Evolutionary conservation across 64 coral and sea anemone species (phyloP).

Genomic region (Montipora foliosa): DNA sequence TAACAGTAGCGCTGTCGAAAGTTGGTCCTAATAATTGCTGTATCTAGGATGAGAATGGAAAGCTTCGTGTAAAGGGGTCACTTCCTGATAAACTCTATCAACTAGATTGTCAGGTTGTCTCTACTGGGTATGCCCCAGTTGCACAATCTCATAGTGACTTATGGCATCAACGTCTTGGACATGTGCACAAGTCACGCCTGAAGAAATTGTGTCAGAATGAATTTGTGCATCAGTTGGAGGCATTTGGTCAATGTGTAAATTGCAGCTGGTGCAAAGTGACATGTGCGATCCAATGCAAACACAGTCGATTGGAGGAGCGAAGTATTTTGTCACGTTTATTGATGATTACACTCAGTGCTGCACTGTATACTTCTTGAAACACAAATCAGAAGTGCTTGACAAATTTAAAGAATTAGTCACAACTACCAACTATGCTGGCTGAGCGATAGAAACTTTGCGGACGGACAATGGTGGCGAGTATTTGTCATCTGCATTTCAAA

Average conservation of each 20-base stretch:
- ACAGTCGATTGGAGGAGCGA: no score
- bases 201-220: neutral
- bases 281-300: conserved; percentile 11
- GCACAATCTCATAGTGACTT: no score
- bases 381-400: conserved; percentile 51
- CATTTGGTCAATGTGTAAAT: neutral
- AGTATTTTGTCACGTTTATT: conserved; percentile 49
- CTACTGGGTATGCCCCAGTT: no score
- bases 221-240: conserved; percentile 44
- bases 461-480: conserved; percentile 71
- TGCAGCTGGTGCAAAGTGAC: conserved; percentile 61
- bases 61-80: conserved; percentile 44
- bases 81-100: conserved; percentile 18
- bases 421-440: conserved; percentile 3
- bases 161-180: no score
- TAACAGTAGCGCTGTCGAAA: conserved; percentile 44
- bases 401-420: conserved; percentile 49
- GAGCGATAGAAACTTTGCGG: conserved; percentile 40
- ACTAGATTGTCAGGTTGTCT: no score
- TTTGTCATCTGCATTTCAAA: conserved; percentile 47
- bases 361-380: conserved; percentile 54
- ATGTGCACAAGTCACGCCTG: no score
- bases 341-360: conserved; percentile 64
- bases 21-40: conserved; percentile 34
- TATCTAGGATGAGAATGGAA: conserved; percentile 47